Evolutionary conservation across 2,113 vertebrate species (phyloP).

Genomic region (Colossoma macropomum): DNA sequence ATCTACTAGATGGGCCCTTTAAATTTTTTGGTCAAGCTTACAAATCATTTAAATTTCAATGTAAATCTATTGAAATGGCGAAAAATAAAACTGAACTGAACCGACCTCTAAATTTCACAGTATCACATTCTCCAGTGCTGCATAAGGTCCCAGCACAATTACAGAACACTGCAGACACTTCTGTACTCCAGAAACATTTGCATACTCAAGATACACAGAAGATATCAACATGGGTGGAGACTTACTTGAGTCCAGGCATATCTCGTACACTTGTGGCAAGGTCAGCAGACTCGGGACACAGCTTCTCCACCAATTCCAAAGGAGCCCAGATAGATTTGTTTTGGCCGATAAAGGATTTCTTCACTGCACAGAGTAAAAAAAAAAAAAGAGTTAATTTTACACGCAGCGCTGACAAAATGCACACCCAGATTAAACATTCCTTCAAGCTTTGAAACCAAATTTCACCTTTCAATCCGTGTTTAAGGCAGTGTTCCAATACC

Average conservation of each 20-base stretch:
- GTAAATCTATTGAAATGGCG: too few species aligned
- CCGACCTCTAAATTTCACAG: not conserved
- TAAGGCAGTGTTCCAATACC: conserved; percentile 95
- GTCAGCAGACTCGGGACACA: conserved; percentile 93
- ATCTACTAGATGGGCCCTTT: too few species aligned
- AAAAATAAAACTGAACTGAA: not conserved
- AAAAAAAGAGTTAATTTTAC: not conserved
- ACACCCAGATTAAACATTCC: not conserved
- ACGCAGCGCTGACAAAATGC: not conserved
- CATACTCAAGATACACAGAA: not conserved
- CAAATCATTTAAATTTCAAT: too few species aligned
- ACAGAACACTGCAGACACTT: not conserved
- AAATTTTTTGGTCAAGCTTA: too few species aligned
- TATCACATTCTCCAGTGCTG: too few species aligned
- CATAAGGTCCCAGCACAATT: not conserved
- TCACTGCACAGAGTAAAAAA: conserved; percentile 74
- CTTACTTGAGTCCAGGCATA: conserved; percentile 94
- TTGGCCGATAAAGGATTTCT: conserved; percentile 95
- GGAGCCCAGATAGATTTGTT: conserved; percentile 98
- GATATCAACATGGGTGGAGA: conserved; percentile 7
- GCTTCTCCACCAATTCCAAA: conserved; percentile 93
- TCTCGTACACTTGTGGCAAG: conserved; percentile 94
- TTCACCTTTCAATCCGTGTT: conserved; percentile 94
- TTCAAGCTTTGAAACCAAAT: conserved; percentile 9
- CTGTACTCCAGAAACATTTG: not conserved